Evolutionary conservation across 2,797 vertebrate species (phyloP), one percentile per base, ranked within the genome.

Genomic region (Phalanger gymnotis): DNA sequence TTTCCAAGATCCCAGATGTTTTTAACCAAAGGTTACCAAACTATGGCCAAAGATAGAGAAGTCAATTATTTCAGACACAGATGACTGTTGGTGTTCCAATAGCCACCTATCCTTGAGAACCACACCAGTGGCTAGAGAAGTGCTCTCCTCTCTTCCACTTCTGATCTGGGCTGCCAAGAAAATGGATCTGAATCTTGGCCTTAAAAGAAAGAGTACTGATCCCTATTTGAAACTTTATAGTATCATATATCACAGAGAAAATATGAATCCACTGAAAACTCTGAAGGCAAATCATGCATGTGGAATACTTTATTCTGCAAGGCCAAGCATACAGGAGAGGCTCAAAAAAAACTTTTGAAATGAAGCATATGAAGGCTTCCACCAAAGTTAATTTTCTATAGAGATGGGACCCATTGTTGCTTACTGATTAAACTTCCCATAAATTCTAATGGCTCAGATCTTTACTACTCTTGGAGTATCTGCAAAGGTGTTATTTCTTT

Each of bases 371-470:
- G 19, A 40, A 94, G 51, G 22, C 0, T 0, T 53, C 92, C 90
- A 53, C 53, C 51, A 96, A 53, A 96, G 92, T 66, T 93, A 90
- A 57, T 31, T 73, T 52, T 90, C 87, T 93, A n/a, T 94, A 95
- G 19, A 51, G 6, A 91, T 11, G 40, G 34, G 25, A 47, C 16
- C 14, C 54, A 58, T 27, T 53, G 25, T 4, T 94, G 55, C 47
- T 95, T 90, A 66, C 4, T 92, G 47, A 91, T 31, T 19, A 34
- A 90, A 96, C 28, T 54, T 81, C 53, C 47, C 94, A 47, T 40
- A 90, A 94, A 96, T 95, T 92, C 92, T 97, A 66, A 96, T 25
- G 94, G 92, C 57, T 54, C 53, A 91, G 52, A 22, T 66, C 30
- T 9, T 81, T 25, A 58, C 31, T 94, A 28, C 55, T 96, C 87